Evolutionary conservation across 2,797 vertebrate species (phyloP), one percentile per base, ranked within the genome.

Genomic region (Danio kyathit): DNA sequence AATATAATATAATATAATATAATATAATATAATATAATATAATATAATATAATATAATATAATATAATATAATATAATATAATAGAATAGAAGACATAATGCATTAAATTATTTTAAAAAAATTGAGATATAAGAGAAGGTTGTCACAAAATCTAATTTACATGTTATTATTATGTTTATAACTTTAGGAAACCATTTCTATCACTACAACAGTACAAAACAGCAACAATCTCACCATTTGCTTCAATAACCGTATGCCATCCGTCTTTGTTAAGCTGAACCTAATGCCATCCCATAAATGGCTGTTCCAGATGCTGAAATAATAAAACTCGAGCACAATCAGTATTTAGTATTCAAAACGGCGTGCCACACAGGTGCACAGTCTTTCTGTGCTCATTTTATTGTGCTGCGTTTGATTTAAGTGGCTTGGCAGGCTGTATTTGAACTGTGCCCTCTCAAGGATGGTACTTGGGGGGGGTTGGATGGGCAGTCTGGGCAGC

Each of bases 401-500:
- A 80, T 8, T 52, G 43, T 78, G 41, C 48, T 69, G 73, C 44
- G 72, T 73, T 80, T 76, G 14, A 60, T 76, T 80, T 52, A 80
- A 43, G 60, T 71, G 69, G 59, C 17, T 52, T 76, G 16, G 66
- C 43, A 76, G 52, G 75, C 41, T 54, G 56, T 65, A 44, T 73
- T 44, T 80, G 78, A 73, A 54, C 78, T 80, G 40, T 73, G 78
- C 59, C 78, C 78, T 73, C 19, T 80, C 78, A 80, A 65, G 59
- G 78, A 80, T 73, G 60, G 60, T 19, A 80, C 60, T 65, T 80
- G 13, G 59, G 13, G 59, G 12, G 59, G 38, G 14, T 44, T n/a
- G n/a, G n/a, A n/a, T n/a, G n/a, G n/a, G 49, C 73, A 80, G 73
- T 65, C 69, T 48, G 69, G 60, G 65, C 69, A 64, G 60, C 78